Base-by-base conservation (phyloP, 2,113 vertebrate genomes). In the Rutilus rutilus region DNA sequence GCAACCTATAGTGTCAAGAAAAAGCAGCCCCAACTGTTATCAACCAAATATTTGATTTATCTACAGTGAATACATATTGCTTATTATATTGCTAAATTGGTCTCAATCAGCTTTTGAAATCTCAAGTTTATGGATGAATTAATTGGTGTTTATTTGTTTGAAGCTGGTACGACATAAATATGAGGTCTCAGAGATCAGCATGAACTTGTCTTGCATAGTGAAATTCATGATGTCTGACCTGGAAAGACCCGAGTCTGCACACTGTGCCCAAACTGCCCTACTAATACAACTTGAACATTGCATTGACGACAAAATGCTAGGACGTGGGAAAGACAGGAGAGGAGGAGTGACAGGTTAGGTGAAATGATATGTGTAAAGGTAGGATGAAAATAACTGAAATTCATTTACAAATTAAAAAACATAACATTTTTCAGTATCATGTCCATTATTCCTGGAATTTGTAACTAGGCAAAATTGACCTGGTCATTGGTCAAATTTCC, bases 141-240 rank as follows among this genome's bases (percentile, higher is more conserved):
- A 0, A 19, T 54, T 36, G 50, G 30, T 33, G 30, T 30, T 25
- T 79, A 23, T 83, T 83, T 30, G 79, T 69, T 69, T 71, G 47
- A 83, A 27, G 50, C 19, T 83, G 33, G 36, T n/a, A 57, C 19
- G 23, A 9, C 30, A 47, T 84, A 54, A 47, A 78, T 87, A 27
- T 83, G 69, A 76, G 30, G 57, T 10, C 30, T 67, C 25, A 8
- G n/a, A 69, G 30, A 36, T 67, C 75, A 62, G 76, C 42, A 71
- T 73, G 19, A 19, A 52, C 71, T 80, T 36, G 54, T 62, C 57
- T 81, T 36, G 64, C 75, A 57, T 84, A 59, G 52, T 84, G 39
- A 25, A 84, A 69, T 54, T 84, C 77, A 75, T 65, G 75, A 83
- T 27, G 76, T 12, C 71, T 82, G 79, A 85, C 79, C 79, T 78